Base-by-base conservation (phyloP, 53 echinoderm and acorn worm genomes). In the Crossaster papposus region DNA sequence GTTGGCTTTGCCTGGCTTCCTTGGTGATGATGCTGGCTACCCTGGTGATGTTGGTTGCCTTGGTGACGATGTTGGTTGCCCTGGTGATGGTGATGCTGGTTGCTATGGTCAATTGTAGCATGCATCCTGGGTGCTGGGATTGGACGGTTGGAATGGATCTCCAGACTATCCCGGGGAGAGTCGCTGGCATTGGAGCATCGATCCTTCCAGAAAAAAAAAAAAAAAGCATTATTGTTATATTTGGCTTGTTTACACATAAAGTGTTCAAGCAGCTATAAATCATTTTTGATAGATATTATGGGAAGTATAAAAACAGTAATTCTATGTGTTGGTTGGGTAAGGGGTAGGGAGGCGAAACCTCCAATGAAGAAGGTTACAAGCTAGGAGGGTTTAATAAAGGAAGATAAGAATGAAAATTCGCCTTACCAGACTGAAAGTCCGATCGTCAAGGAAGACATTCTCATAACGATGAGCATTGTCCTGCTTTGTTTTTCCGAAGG, bases 381-480 rank as follows among this genome's bases (percentile, higher is more conserved):
- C 58, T 58, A 58, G 58, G 58, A 58, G 12, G 58, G 58, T 20
- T 58, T n/a, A n/a, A n/a, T n/a, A 2, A 58, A 20, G 58, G 58
- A 58, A 58, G 58, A 20, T 58, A 58, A 58, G 17, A 18, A 58
- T 65, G 14, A 26, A 74, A 24, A 12, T 20, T 68, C 65, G 23
- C 64, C 91, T 91, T 30, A 90, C 86, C 62, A 94, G 36, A 31
- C 92, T 94, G 36, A 86, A 35, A 35, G 54, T 58, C 35, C 86
- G 86, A 15, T 94, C 92, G 50, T 94, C 94, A 8, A 96, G 74
- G 72, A 94, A 83, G n/a, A 96, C 96, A 77, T 96, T 96, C 65
- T 96, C 96, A 79, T 96, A 96, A 32, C 91, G 91, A 75, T 91
- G 91, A 1, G 78, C 51, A 64, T 36, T 68, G 68, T 80, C 83